Evolutionary conservation across 35 echinoderm and acorn worm genomes (phyloP), one percentile per base, ranked within the genome.

Genomic region (Ophioderma brevispina): DNA sequence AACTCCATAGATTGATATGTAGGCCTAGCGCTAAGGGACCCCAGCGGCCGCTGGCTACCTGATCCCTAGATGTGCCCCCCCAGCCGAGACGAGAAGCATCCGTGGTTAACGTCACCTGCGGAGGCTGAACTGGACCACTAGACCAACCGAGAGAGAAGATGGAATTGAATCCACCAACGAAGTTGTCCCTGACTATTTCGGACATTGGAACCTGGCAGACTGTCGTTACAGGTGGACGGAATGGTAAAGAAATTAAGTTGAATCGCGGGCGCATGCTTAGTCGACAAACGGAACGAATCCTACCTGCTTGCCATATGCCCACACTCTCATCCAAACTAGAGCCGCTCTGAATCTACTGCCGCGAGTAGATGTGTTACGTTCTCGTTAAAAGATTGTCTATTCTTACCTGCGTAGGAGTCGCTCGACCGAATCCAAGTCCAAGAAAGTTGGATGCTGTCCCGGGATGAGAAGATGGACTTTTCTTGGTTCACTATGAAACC

Each of bases 1-100:
- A 52, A 21, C 46, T 52, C 46, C 46, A 21, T 11, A 52, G 76
- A 92, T 0, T 82, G 46, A 92, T 92, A 49, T 92, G 84, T 17
- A 10, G n/a, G 21, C 18, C 0, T 19, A 5, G 8, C 32, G 78
- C 39, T 18, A 0, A 3, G 38, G 17, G 15, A 8, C 4, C 3
- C 86, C 86, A 88, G 17, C 13, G 17, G 2, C 70, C 86, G 21
- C 32, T 32, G 37, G 33, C 23, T 36, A 37, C 30, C 13, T 36
- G 34, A 59, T 11, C 8, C 64, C 50, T 0, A n/a, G 38, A 13
- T 32, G 78, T 70, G 5, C 55, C 75, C 46, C 46, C n/a, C 86
- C 86, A 88, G 0, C 76, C 86, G 2, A 33, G 13, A 1, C 1
- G 17, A 37, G 86, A 88, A n/a, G 86, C 75, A 78, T 88, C 76